Conservation (phyloP, 23 tunicate genomes). For the Trididemnum clinides region DNA sequence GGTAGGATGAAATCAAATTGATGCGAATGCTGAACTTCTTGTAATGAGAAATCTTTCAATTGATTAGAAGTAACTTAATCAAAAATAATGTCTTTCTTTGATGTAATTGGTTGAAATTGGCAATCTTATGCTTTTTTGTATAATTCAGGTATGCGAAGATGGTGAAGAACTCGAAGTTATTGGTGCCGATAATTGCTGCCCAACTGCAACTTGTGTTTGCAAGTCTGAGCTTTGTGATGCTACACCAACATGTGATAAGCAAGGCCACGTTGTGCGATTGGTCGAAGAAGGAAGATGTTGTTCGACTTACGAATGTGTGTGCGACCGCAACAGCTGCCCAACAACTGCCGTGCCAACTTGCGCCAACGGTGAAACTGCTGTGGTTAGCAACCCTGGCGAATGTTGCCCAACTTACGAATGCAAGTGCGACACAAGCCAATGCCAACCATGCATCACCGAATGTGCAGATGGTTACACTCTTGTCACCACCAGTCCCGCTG, state of each 20-base stretch:
- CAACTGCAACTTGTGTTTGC: conserved; percentile 92
- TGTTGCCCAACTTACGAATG: conserved; percentile 96
- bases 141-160: conserved; percentile 81
- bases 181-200: conserved; percentile 85
- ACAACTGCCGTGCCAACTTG: conserved; percentile 57
- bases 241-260: conserved; percentile 42
- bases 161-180: conserved; percentile 92
- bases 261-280: conserved; percentile 46
- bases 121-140: no score
- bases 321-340: conserved; percentile 74
- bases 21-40: no score
- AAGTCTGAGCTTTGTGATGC: conserved; percentile 73
- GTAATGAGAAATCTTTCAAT: no score
- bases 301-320: conserved; percentile 74
- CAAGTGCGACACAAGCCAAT: conserved; percentile 66
- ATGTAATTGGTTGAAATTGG: background rate
- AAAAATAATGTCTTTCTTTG: background rate
- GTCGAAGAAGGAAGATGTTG: conserved; percentile 87
- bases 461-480: conserved; percentile 74
- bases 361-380: conserved; percentile 66
- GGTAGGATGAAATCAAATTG: no score
- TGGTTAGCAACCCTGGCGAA: conserved; percentile 66
- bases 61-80: no score
- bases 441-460: conserved; percentile 63
- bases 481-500: conserved; percentile 49